These are phyloP conservation scores for Cheilosia scutellata DNA, from an alignment of 2,888 invertebrate genomes.

Conservation along the genomic window DNA sequence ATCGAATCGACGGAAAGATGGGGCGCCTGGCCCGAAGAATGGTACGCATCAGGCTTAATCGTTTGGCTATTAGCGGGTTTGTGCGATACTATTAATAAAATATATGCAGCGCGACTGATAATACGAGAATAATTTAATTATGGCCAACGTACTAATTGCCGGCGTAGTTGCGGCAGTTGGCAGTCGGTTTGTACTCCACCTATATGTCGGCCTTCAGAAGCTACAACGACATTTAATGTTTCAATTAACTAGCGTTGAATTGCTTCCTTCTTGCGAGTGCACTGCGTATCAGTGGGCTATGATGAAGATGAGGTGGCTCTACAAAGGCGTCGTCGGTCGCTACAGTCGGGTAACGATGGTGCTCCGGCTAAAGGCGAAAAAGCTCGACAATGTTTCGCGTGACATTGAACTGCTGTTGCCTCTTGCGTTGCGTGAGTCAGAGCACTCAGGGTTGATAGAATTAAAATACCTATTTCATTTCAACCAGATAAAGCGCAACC, in stretches of 20 bases:
- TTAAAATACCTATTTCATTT: constrained; percentile 53
- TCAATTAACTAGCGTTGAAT: constrained; percentile 2
- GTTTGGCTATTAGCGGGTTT: constrained; percentile 41
- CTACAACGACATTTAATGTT: constrained; percentile 13
- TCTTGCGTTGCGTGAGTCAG: constrained; percentile 31
- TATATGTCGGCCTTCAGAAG: constrained; percentile 38
- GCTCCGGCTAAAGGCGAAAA: constrained; percentile 23
- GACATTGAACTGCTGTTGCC: constrained; percentile 62
- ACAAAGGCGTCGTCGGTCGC: constrained; percentile 5
- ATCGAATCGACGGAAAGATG: constrained; percentile 11
- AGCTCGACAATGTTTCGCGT: constrained; percentile 12
- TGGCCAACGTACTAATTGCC: constrained; percentile 49
- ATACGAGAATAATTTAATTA: constrained; percentile 68
- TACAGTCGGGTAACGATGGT: too few relatives aligned
- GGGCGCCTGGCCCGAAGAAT: constrained; percentile 27
- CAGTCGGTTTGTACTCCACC: constrained; percentile 2
- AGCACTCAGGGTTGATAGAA: constrained; percentile 63
- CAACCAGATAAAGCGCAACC: constrained; percentile 40
- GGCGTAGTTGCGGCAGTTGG: neutral
- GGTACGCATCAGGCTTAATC: constrained; percentile 42
- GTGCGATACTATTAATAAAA: constrained; percentile 64
- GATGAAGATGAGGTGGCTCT: neutral
- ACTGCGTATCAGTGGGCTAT: constrained; percentile 8
- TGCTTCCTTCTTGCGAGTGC: constrained; percentile 29
- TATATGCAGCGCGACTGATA: constrained; percentile 59